These are phyloP conservation scores for Catharus fuscescens DNA, from an alignment of 2,113 vertebrate species.

Conservation along the genomic window DNA sequence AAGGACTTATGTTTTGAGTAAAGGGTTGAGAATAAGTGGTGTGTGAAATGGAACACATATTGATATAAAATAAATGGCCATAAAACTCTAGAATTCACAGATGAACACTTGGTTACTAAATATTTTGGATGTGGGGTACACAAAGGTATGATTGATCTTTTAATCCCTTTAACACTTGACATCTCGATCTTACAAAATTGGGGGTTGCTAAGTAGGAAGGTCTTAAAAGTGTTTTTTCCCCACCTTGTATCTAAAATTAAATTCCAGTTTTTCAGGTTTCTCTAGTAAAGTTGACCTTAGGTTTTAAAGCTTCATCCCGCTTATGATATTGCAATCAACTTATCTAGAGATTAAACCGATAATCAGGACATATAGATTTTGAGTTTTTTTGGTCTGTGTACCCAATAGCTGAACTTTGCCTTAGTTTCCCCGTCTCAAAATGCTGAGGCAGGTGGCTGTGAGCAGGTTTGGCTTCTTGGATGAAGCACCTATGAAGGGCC, in stretches of 20 bases:
- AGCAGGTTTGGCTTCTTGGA: background rate
- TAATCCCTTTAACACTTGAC: background rate
- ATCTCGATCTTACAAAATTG: background rate
- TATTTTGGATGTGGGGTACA: background rate
- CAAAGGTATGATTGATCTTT: background rate
- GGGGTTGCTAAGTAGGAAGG: background rate
- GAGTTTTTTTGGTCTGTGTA: background rate
- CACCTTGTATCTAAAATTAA: background rate
- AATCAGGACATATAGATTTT: background rate
- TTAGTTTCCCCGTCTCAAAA: background rate
- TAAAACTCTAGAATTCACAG: background rate
- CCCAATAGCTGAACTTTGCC: background rate
- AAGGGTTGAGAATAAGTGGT: background rate
- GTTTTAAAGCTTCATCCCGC: background rate
- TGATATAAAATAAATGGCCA: background rate
- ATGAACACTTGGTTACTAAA: background rate
- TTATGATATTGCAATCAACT: background rate
- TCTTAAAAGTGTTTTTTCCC: background rate
- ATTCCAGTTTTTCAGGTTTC: background rate
- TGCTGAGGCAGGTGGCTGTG: rapidly evolving
- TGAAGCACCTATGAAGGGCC: background rate
- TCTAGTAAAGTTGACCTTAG: background rate
- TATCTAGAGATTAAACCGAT: background rate
- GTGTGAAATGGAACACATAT: background rate
- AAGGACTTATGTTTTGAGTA: background rate